These are phyloP conservation scores for Microcebus griseorufus DNA, from an alignment of 2,113 vertebrate genomes.

Conservation along the genomic window DNA sequence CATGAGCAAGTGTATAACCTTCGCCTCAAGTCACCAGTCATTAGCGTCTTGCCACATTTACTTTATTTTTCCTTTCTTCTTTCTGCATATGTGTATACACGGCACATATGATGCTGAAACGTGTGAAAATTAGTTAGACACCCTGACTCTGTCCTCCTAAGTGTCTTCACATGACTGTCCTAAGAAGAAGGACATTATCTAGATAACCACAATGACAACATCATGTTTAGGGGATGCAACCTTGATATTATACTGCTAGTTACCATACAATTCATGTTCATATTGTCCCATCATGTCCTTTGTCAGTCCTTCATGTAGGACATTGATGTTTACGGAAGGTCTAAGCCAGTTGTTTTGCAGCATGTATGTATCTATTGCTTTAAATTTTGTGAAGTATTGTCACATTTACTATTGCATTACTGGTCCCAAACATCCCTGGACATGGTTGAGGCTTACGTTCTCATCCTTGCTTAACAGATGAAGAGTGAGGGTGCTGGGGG, in stretches of 20 bases:
- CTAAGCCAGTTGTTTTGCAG: not conserved
- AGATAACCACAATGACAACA: not conserved
- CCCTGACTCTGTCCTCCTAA: not conserved
- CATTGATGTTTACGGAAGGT: not conserved
- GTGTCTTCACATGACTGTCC: not conserved
- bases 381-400: not conserved
- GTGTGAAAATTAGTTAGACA: not conserved
- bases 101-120: not conserved
- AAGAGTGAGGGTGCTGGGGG: not conserved
- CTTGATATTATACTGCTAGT: not conserved
- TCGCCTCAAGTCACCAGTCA: not conserved
- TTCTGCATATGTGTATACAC: not conserved
- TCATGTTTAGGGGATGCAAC: not conserved
- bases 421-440: rapidly evolving
- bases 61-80: not conserved
- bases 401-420: not conserved
- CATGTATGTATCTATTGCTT: not conserved
- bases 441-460: not conserved
- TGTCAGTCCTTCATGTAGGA: not conserved
- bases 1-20: not conserved
- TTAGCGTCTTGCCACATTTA: not conserved
- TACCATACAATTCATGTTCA: not conserved
- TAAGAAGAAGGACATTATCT: not conserved
- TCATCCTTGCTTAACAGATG: not conserved
- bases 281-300: not conserved